Conservation (phyloP, 2,113 vertebrate genomes). For the Perognathus longimembris region DNA sequence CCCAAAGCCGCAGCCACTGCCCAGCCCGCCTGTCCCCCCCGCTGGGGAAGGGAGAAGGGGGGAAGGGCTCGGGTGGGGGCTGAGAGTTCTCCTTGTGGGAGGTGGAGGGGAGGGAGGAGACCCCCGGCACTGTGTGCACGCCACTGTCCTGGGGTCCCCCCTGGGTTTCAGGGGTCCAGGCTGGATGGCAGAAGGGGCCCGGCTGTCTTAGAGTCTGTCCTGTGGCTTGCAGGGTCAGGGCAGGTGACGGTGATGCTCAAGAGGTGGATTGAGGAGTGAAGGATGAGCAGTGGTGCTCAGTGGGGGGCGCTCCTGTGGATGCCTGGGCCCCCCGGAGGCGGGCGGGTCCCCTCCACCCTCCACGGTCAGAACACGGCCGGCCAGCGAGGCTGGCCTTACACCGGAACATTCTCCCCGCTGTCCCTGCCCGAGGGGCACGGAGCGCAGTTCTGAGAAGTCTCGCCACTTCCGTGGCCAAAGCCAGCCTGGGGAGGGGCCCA, state of each 20-base stretch:
- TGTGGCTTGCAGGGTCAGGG: rapidly evolving
- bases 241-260: rapidly evolving
- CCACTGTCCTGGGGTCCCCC: neutral
- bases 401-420: neutral
- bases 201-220: rapidly evolving
- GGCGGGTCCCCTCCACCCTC: neutral
- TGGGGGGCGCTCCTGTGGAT: neutral
- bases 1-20: neutral
- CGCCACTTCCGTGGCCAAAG: neutral
- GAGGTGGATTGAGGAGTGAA: rapidly evolving
- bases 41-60: no score
- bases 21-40: no score
- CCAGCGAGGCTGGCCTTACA: neutral
- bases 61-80: neutral
- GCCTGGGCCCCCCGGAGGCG: neutral
- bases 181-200: neutral
- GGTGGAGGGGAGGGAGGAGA: neutral
- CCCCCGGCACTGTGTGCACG: neutral
- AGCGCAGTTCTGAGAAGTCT: neutral
- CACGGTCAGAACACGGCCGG: neutral
- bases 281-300: rapidly evolving
- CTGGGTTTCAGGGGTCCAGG: neutral
- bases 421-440: neutral
- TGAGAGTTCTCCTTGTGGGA: neutral
- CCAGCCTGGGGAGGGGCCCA: neutral